Evolutionary conservation across 2,113 vertebrate species (phyloP).

Genomic region (Progne subis): DNA sequence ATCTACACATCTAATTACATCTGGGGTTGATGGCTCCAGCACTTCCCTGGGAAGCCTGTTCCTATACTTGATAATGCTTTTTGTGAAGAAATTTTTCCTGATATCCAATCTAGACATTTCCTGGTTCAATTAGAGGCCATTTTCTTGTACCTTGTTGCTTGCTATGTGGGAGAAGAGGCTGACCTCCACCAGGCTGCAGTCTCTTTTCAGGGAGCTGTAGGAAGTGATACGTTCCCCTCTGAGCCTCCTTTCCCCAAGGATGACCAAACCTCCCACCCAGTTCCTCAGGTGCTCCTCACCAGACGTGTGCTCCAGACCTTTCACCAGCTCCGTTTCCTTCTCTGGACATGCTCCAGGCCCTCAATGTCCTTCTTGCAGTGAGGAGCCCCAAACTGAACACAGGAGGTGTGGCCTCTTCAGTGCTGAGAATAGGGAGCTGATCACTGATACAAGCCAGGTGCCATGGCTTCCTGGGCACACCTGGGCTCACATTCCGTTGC

Average conservation of each 20-base stretch:
- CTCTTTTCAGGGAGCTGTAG: background rate
- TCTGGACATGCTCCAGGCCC: accelerated
- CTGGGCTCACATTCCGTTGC: background rate
- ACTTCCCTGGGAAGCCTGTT: background rate
- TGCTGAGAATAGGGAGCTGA: too few species aligned
- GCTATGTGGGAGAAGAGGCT: accelerated
- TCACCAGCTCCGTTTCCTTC: background rate
- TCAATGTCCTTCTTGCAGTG: background rate
- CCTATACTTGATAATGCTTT: background rate
- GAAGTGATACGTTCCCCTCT: background rate
- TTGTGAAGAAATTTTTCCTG: background rate
- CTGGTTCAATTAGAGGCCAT: accelerated
- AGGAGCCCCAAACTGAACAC: background rate
- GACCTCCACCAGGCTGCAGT: background rate
- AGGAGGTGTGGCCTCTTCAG: background rate
- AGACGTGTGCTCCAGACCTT: background rate
- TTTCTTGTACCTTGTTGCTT: background rate
- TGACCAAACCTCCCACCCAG: background rate
- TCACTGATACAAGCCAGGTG: accelerated
- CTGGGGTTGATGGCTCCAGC: background rate
- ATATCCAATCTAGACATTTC: background rate
- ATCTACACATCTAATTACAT: background rate
- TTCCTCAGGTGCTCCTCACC: background rate
- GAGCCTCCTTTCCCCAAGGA: background rate
- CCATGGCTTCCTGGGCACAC: background rate